These are phyloP conservation scores for Ophion costatus DNA, from an alignment of 2,888 invertebrate genomes.

Conservation along the genomic window DNA sequence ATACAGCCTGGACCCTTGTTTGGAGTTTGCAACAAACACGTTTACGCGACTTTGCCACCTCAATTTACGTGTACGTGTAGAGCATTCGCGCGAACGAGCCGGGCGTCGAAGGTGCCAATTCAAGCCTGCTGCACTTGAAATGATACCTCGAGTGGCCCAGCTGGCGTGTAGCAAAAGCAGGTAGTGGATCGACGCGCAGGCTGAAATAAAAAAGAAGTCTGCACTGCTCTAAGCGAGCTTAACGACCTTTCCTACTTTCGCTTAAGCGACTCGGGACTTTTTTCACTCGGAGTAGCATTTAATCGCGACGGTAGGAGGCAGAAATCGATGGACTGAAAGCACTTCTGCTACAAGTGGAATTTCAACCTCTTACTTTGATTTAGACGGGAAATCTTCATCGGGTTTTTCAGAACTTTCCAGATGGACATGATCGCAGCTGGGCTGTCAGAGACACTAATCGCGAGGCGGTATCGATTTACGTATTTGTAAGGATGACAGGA, in stretches of 20 bases:
- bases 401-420: background rate
- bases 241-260: conserved; percentile 43
- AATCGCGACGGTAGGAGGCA: conserved; percentile 1
- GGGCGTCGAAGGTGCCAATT: conserved; percentile 30
- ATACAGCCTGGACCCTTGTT: conserved; percentile 45
- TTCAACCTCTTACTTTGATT: conserved; percentile 9
- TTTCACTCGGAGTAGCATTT: conserved; percentile 19
- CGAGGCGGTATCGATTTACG: too few species aligned
- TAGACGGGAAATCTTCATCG: background rate
- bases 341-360: background rate
- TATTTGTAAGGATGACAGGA: too few species aligned
- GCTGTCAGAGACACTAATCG: too few species aligned
- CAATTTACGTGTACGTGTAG: conserved; percentile 12
- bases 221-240: conserved; percentile 32
- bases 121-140: conserved; percentile 50
- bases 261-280: conserved; percentile 30
- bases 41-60: conserved; percentile 16
- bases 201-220: conserved; percentile 27
- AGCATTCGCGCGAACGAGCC: conserved; percentile 19
- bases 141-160: conserved; percentile 46
- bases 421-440: too few species aligned
- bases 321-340: background rate
- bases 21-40: conserved; percentile 56
- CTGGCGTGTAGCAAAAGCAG: conserved; percentile 41
- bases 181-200: conserved; percentile 34